phyloP scores from a whole-genome alignment of 2,888 invertebrate species.

The Phorcus lineatus region DNA sequence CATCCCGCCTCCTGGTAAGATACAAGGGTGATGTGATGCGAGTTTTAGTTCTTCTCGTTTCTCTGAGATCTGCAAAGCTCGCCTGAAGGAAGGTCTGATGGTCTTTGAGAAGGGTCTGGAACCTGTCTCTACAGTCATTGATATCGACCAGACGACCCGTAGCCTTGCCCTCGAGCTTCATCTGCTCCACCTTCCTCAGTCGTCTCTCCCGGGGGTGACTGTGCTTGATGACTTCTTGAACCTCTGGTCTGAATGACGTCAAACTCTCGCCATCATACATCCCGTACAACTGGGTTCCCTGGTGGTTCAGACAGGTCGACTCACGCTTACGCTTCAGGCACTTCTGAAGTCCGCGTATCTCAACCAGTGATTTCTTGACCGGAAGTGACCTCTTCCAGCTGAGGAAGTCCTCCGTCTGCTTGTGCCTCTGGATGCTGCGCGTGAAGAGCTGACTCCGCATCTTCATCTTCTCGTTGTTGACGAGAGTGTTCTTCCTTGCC shows the following conservation, averaged over 20 bases:
- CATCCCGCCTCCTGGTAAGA: not conserved
- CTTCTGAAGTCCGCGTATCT: constrained; percentile 48
- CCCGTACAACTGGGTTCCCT: constrained; percentile 39
- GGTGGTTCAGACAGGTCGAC: constrained; percentile 40
- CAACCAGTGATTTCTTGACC: constrained; percentile 43
- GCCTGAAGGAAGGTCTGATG: not conserved
- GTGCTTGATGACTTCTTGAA: constrained; percentile 39
- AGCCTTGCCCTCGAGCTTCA: constrained; percentile 24
- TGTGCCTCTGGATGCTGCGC: constrained; percentile 36
- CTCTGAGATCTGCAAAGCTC: not conserved
- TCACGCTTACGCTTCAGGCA: constrained; percentile 48
- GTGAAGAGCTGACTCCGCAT: constrained; percentile 33
- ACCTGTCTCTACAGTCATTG: constrained; percentile 18
- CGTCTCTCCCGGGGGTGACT: constrained; percentile 26
- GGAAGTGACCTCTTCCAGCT: constrained; percentile 39
- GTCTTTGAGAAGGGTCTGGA: constrained; percentile 11
- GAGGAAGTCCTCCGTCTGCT: constrained; percentile 41
- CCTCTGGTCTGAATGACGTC: constrained; percentile 45
- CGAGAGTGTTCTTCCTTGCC: constrained; percentile 44
- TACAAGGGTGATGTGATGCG: not conserved
- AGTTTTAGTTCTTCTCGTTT: not conserved
- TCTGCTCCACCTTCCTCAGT: constrained; percentile 27
- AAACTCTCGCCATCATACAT: constrained; percentile 50
- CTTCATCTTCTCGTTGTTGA: constrained; percentile 48
- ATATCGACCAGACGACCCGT: constrained; percentile 32